A percentile compares a stretch with the other conserved stretches of the same genome.
These are phyloP conservation scores for Anthopleura xanthogrammica DNA, from an alignment of 92 coral and sea anemone species.

Conservation along the genomic window DNA sequence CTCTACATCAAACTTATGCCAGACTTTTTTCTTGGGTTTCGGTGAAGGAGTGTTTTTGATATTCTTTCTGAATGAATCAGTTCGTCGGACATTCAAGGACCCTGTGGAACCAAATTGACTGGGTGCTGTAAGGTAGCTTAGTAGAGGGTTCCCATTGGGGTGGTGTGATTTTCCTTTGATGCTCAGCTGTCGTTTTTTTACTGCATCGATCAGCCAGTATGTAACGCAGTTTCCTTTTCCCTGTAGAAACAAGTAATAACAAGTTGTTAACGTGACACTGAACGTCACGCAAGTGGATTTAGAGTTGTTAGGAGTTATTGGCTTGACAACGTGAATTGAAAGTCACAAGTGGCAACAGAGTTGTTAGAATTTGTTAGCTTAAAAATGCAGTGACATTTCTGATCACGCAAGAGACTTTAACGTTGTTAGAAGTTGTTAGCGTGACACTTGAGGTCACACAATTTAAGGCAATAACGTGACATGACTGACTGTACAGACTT, in stretches of 20 bases:
- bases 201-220: constrained; percentile 74
- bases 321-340: too few species aligned
- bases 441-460: not conserved
- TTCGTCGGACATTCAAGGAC: constrained; percentile 58
- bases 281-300: not conserved
- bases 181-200: constrained; percentile 47
- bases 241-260: constrained; percentile 31
- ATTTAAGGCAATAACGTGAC: too few species aligned
- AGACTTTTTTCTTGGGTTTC: constrained; percentile 53
- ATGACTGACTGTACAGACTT: not conserved
- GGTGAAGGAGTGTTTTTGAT: constrained; percentile 62
- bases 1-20: constrained; percentile 65
- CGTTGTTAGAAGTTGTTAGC: not conserved
- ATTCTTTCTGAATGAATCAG: constrained; percentile 70
- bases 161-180: constrained; percentile 51
- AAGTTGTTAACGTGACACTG: not conserved
- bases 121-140: constrained; percentile 66
- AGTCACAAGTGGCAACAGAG: too few species aligned
- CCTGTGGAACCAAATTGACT: constrained; percentile 59
- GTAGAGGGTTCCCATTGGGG: constrained; percentile 69
- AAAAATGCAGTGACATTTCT: too few species aligned
- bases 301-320: not conserved
- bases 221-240: constrained; percentile 81
- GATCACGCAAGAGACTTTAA: too few species aligned
- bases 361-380: too few species aligned